These are phyloP conservation scores for Drosophila bipectinata DNA, from an alignment of 1,140 invertebrate genomes.

Conservation along the genomic window DNA sequence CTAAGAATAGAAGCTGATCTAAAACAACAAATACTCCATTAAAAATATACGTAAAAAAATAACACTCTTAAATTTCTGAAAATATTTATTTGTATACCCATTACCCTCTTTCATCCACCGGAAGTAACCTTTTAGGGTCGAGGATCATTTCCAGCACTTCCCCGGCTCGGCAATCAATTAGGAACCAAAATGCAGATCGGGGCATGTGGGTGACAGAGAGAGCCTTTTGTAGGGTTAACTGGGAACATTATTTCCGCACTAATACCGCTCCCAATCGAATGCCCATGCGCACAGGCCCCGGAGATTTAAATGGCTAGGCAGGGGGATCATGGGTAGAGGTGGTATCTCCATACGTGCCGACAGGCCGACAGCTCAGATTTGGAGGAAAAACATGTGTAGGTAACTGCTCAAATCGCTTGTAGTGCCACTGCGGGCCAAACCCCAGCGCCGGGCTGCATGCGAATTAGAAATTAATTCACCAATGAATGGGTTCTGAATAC, in stretches of 20 bases:
- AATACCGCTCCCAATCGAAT: constrained; percentile 34
- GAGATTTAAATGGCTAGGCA: neutral
- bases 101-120: neutral
- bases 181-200: constrained; percentile 11
- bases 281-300: constrained; percentile 36
- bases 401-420: constrained; percentile 75
- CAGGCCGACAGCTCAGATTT: constrained; percentile 72
- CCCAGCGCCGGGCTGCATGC: constrained; percentile 67
- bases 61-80: neutral
- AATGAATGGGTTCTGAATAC: constrained; percentile 53
- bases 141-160: constrained; percentile 4
- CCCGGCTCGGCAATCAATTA: constrained; percentile 9
- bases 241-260: constrained; percentile 41
- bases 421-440: constrained; percentile 36
- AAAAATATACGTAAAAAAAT: neutral
- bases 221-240: neutral
- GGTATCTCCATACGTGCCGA: constrained; percentile 61
- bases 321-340: constrained; percentile 1
- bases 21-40: neutral
- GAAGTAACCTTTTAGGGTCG: constrained; percentile 2
- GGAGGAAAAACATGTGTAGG: constrained; percentile 79
- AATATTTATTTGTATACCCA: neutral
- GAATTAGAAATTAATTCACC: constrained; percentile 82
- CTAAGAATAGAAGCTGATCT: no score
- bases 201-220: constrained; percentile 14